These are phyloP conservation scores for Turnix velox DNA, from an alignment of 2,113 vertebrate genomes.

Conservation along the genomic window DNA sequence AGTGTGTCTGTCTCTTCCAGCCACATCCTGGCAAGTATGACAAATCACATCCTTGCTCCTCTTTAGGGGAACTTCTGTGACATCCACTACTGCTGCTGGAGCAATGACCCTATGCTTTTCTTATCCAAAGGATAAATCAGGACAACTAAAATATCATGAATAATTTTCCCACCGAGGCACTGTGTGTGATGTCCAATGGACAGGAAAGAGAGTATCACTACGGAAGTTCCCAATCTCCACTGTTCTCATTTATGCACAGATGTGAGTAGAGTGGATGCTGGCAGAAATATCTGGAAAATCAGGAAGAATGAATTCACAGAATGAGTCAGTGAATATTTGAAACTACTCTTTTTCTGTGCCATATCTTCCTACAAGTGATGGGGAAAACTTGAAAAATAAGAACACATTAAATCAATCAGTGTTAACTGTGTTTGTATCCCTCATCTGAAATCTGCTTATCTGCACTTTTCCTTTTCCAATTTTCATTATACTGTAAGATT, in stretches of 20 bases:
- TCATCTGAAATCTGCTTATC: neutral
- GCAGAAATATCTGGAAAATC: neutral
- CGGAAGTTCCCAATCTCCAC: neutral
- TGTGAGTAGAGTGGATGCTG: neutral
- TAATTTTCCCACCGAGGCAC: neutral
- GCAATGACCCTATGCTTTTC: neutral
- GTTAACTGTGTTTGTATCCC: neutral
- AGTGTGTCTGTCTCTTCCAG: neutral
- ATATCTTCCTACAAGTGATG: neutral
- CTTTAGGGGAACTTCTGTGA: neutral
- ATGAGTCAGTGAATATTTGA: neutral
- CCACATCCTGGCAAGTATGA: neutral
- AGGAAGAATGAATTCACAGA: neutral
- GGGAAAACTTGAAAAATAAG: neutral
- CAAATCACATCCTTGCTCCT: neutral
- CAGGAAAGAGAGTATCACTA: neutral
- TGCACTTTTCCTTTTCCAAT: neutral
- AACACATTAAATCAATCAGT: neutral
- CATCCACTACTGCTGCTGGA: neutral
- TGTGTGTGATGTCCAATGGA: accelerated
- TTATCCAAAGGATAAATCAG: neutral
- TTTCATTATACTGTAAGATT: neutral
- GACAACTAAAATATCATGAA: neutral
- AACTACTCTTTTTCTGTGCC: neutral
- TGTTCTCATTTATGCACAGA: neutral